These are phyloP conservation scores for Ranitomeya variabilis DNA, from an alignment of 2,113 vertebrate genomes.

Conservation along the genomic window DNA sequence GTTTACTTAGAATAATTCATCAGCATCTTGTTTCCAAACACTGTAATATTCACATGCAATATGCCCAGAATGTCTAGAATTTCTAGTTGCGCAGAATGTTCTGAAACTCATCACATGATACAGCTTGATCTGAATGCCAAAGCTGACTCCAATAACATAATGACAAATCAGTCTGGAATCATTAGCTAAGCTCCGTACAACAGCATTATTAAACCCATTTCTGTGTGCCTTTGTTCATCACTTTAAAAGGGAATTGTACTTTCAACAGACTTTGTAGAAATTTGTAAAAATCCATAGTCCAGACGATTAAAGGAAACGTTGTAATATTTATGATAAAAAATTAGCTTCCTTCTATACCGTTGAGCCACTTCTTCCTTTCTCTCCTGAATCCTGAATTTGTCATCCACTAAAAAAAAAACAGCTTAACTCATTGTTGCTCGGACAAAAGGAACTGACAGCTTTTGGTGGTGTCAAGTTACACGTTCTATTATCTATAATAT, in stretches of 20 bases:
- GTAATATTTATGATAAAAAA: too few species aligned
- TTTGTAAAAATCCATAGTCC: too few species aligned
- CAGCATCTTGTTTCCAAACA: slow-evolving; percentile 47
- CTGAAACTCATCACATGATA: slow-evolving; percentile 19
- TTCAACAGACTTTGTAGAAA: too few species aligned
- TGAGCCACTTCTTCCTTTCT: too few species aligned
- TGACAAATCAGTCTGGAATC: slow-evolving; percentile 33
- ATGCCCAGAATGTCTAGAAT: background rate
- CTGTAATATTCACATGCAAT: slow-evolving; percentile 8
- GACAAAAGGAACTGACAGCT: too few species aligned
- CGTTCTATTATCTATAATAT: too few species aligned
- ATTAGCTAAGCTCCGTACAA: slow-evolving; percentile 2
- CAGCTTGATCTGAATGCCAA: background rate
- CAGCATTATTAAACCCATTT: slow-evolving; percentile 16
- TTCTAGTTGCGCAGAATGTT: background rate
- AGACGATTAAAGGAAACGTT: too few species aligned
- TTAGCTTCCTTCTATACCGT: too few species aligned
- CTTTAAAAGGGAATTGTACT: background rate
- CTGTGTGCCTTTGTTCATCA: background rate
- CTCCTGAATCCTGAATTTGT: too few species aligned
- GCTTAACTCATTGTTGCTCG: too few species aligned
- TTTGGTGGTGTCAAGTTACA: too few species aligned
- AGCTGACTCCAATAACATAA: slow-evolving; percentile 12
- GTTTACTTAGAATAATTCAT: slow-evolving; percentile 46
- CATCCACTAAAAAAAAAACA: too few species aligned